phyloP scores from a whole-genome alignment of 30 jellyfish, hydroid and myxozoan genomes.

The Sanderia malayensis region DNA sequence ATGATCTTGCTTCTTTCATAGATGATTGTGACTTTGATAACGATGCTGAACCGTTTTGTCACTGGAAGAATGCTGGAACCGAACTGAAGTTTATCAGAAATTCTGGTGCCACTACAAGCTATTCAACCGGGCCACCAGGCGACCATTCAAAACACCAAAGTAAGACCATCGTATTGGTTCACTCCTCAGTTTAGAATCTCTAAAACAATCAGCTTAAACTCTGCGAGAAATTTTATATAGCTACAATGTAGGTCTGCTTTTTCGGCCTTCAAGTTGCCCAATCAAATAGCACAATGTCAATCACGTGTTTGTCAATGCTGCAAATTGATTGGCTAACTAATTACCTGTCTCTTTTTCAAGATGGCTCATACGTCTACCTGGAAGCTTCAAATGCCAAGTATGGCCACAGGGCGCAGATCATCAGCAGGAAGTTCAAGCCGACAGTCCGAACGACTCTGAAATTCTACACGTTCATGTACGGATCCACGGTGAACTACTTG shows the following conservation, averaged over 20 bases:
- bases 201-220: too few species aligned
- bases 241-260: neutral
- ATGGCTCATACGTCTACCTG: slow-evolving; percentile 48
- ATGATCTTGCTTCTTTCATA: too few species aligned
- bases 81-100: slow-evolving; percentile 40
- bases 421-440: slow-evolving; percentile 22
- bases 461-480: slow-evolving; percentile 41
- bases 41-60: slow-evolving; percentile 21
- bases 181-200: neutral
- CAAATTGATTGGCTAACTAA: neutral
- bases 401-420: slow-evolving; percentile 29
- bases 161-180: neutral
- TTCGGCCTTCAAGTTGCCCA: neutral
- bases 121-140: slow-evolving; percentile 56
- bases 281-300: neutral
- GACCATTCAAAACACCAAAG: slow-evolving; percentile 50
- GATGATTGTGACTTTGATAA: slow-evolving; percentile 48
- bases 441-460: slow-evolving; percentile 37
- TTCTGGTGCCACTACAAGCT: slow-evolving; percentile 50
- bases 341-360: slow-evolving; percentile 8
- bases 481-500: slow-evolving; percentile 32
- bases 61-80: slow-evolving; percentile 29
- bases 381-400: slow-evolving; percentile 46
- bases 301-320: neutral
- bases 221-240: neutral